Conservation (phyloP, 2,797 vertebrate genomes). For the Anguilla obscura region DNA sequence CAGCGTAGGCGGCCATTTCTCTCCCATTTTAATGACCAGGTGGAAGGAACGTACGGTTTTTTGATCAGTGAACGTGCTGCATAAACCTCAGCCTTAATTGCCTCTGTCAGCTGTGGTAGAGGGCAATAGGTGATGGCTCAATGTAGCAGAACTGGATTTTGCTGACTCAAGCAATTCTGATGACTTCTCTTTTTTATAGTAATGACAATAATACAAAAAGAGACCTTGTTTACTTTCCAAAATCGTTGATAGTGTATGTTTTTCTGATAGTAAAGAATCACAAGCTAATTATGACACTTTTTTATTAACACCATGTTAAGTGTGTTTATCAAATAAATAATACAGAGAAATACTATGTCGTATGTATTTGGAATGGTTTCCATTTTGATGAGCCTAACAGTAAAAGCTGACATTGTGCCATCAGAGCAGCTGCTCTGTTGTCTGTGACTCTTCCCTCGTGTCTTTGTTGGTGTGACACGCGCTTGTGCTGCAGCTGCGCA, state of each 20-base stretch:
- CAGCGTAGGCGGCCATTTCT: conserved; percentile 36
- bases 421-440: conserved; percentile 12
- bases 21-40: conserved; percentile 8
- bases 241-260: neutral
- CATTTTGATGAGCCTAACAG: neutral
- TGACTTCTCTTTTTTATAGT: conserved; percentile 26
- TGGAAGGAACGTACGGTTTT: conserved; percentile 24
- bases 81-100: conserved; percentile 32
- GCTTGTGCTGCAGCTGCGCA: conserved; percentile 44
- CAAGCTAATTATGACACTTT: neutral
- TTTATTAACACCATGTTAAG: neutral
- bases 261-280: neutral
- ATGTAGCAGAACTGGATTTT: conserved; percentile 38
- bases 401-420: neutral
- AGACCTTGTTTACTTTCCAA: conserved; percentile 21
- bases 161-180: conserved; percentile 45
- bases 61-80: conserved; percentile 26
- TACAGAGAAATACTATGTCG: neutral
- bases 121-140: conserved; percentile 42
- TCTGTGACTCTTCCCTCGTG: neutral
- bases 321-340: neutral
- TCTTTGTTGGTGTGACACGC: conserved; percentile 46
- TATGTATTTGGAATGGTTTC: neutral
- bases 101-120: conserved; percentile 27
- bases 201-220: neutral